Evolutionary conservation across 2,888 invertebrate species (phyloP), one percentile per base, ranked within the genome.

Genomic region (Gymnosoma rotundatum): DNA sequence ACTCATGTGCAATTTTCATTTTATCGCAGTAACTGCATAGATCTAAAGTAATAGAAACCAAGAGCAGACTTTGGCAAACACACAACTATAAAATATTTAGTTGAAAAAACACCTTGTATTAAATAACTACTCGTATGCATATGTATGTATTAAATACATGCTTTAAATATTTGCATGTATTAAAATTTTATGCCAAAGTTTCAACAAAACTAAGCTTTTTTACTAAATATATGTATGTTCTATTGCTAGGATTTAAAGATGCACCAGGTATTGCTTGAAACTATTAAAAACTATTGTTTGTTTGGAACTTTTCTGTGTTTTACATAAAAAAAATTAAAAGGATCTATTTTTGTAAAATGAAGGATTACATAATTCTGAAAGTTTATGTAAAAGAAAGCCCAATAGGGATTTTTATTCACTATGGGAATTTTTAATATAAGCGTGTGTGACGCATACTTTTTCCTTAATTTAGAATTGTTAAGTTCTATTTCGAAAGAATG

Each of bases 1-100:
- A 89, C 88, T 89, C 88, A 89, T 91, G 91, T 90, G 91, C 90
- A 91, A 91, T 91, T 92, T 91, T 92, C 90, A 91, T 92, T 92
- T 92, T 91, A 91, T 91, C 91, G 90, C 90, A 90, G 80, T 76
- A 90, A 61, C 80, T 91, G 90, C 90, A 90, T 76, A 81, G 78
- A 81, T 81, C 81, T 84, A 52, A 72, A 70, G 38, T 75, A 81
- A 75, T 69, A 75, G 38, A 69, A 81, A 81, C 42, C 36, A 60
- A 60, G 70, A 67, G 72, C 72, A 73, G 54, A 42, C 61, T 25
- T 38, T 69, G 52, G 67, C 38, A 42, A 48, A 69, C 54, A 60
- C 25, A 16, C 21, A n/a, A 16, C 54, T 32, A 67, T 60, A 66
- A 54, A 67, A 20, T 73, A 54, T 69, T 74, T 74, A 52, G 42